phyloP scores from a whole-genome alignment of 2,113 vertebrate genomes.

The Seriola dumerili region DNA sequence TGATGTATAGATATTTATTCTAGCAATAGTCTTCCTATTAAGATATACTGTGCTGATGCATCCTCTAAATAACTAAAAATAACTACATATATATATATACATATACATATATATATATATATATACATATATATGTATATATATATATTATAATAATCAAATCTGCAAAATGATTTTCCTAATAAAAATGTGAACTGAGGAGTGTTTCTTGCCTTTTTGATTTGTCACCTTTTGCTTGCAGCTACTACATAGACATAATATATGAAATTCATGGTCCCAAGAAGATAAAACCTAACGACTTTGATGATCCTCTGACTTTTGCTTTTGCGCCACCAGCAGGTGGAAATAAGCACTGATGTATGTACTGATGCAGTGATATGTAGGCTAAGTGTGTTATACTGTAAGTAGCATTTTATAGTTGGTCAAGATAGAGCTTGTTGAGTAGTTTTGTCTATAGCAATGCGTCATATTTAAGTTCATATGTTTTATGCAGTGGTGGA shows the following conservation, averaged over 20 bases:
- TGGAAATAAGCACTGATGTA: too few relatives aligned
- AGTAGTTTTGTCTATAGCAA: too few relatives aligned
- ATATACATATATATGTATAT: constrained; percentile 57
- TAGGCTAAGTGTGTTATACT: too few relatives aligned
- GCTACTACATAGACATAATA: background rate
- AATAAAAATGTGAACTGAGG: constrained; percentile 83
- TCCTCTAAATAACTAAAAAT: constrained; percentile 83
- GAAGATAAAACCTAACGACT: too few relatives aligned
- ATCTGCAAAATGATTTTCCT: constrained; percentile 85
- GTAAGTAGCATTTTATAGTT: background rate
- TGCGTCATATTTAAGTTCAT: too few relatives aligned
- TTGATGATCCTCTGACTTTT: too few relatives aligned
- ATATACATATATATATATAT: constrained; percentile 56
- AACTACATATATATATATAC: constrained; percentile 64
- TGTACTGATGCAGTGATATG: too few relatives aligned
- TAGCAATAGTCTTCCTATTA: constrained; percentile 89
- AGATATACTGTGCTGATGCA: constrained; percentile 86
- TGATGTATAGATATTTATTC: constrained; percentile 84
- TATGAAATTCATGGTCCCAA: too few relatives aligned
- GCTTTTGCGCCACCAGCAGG: too few relatives aligned
- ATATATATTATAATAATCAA: constrained; percentile 80
- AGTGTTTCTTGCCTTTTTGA: constrained; percentile 36
- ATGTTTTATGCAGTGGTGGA: too few relatives aligned
- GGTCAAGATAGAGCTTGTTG: too few relatives aligned
- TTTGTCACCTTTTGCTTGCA: background rate